Conservation (phyloP, 2,797 vertebrate species). For the Cyclopterus lumpus region DNA sequence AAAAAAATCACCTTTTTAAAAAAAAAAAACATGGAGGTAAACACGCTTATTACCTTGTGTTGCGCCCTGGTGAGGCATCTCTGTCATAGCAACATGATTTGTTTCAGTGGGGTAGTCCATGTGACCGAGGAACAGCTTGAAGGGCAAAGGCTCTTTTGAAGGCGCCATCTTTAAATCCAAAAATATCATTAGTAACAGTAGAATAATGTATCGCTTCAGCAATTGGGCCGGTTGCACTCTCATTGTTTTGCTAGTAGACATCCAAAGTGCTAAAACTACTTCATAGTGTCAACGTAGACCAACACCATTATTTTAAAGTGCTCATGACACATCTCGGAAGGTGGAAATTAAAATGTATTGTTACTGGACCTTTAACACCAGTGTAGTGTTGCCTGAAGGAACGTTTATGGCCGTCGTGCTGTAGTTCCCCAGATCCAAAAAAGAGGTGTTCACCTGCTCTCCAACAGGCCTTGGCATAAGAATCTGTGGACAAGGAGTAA, state of each 20-base stretch:
- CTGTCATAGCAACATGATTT: slow-evolving; percentile 78
- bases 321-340: not conserved
- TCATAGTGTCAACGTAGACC: not conserved
- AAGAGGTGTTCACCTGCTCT: slow-evolving; percentile 74
- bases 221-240: not conserved
- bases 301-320: not conserved
- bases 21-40: no score
- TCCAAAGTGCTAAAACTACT: not conserved
- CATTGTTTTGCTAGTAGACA: not conserved
- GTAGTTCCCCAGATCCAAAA: slow-evolving; percentile 84
- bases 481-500: slow-evolving; percentile 78
- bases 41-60: slow-evolving; percentile 71
- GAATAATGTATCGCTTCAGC: not conserved
- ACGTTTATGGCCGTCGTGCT: slow-evolving; percentile 85
- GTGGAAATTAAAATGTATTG: not conserved
- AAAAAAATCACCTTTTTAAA: not conserved
- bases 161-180: slow-evolving; percentile 80
- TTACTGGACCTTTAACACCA: slow-evolving; percentile 83
- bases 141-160: slow-evolving; percentile 76
- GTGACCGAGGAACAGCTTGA: slow-evolving; percentile 87
- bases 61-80: slow-evolving; percentile 80
- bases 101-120: slow-evolving; percentile 85
- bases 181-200: not conserved
- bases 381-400: slow-evolving; percentile 76
- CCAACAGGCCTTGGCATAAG: slow-evolving; percentile 80